Evolutionary conservation across 2,113 vertebrate species (phyloP).

Genomic region (Poeciliopsis prolifica): DNA sequence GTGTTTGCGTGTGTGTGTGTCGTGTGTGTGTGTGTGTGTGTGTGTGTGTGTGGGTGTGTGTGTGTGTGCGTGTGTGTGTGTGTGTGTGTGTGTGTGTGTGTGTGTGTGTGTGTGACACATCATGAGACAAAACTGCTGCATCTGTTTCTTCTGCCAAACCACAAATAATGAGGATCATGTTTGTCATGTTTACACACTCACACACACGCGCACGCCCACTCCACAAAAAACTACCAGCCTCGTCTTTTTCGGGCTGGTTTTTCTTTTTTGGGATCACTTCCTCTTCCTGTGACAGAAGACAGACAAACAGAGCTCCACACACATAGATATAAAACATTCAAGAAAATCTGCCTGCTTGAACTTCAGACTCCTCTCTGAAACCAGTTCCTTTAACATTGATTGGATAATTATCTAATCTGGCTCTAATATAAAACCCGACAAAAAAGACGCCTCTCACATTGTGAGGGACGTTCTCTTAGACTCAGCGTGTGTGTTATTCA

Average conservation of each 20-base stretch:
- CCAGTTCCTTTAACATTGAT: background rate
- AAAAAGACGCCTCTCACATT: background rate
- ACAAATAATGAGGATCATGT: conserved; percentile 35
- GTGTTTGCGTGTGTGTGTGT: background rate
- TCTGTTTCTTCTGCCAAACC: conserved; percentile 62
- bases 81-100: background rate
- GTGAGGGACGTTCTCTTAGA: background rate
- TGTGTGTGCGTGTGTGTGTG: background rate
- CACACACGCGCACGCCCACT: conserved; percentile 16
- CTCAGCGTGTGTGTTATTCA: conserved; percentile 9
- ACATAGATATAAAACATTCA: background rate
- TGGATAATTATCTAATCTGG: background rate
- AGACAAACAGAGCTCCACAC: background rate
- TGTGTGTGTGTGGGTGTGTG: conserved; percentile 18
- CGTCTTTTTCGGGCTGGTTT: conserved; percentile 39
- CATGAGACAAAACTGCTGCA: conserved; percentile 61
- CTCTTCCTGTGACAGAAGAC: conserved; percentile 57
- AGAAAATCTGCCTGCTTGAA: background rate
- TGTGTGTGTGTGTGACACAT: conserved; percentile 30
- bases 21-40: too few species aligned
- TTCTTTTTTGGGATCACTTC: conserved; percentile 63
- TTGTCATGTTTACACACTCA: background rate
- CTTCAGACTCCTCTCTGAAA: background rate
- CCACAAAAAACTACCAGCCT: background rate
- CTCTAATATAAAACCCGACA: background rate